Evolutionary conservation across 2,113 vertebrate species (phyloP), one percentile per base, ranked within the genome.

Genomic region (Polyodon spathula): DNA sequence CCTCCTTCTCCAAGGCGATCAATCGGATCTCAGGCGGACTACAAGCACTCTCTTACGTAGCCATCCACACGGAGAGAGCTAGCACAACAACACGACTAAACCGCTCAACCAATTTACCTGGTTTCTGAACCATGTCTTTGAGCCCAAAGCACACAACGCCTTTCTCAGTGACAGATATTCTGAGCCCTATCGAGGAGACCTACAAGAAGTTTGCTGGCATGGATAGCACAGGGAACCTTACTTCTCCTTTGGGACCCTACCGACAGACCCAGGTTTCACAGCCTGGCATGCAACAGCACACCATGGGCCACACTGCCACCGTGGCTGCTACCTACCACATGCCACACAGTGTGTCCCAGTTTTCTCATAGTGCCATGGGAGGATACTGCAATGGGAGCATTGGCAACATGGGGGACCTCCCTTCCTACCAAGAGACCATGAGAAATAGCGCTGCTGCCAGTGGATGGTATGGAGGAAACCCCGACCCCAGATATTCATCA

Each of bases 61-160:
- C 82, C 86, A 84, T 83, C 83, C 84, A 88, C 81, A 87, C 88
- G 89, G 84, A 87, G 82, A 84, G 85, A 84, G 82, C 81, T 81
- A 78, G 82, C 79, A 82, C 83, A 76, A 77, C 86, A 81, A 84
- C 78, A 79, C 81, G 75, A 79, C 79, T 85, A 81, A 85, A 86
- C 87, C 83, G 84, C 83, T 86, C 80, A 72, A 84, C 81, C 79
- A 78, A 79, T 78, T 68, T 82, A 82, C 83, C 89, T 84, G 82
- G 71, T 86, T 84, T 88, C 89, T 86, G 86, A 87, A 94, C 88
- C 94, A 97, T 95, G 94, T 95, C 93, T 90, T 90, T 97, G 90
- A 95, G 94, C 92, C 94, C 94, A 87, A 97, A 95, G 84, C 94
- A 95, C 81, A 94, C 94, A 86, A 95, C 94, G 89, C 94, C 94